A percentile compares a stretch with the other conserved stretches of the same genome.
phyloP scores from a whole-genome alignment of 2,888 invertebrate genomes.

The Stenotaenia linearis region DNA sequence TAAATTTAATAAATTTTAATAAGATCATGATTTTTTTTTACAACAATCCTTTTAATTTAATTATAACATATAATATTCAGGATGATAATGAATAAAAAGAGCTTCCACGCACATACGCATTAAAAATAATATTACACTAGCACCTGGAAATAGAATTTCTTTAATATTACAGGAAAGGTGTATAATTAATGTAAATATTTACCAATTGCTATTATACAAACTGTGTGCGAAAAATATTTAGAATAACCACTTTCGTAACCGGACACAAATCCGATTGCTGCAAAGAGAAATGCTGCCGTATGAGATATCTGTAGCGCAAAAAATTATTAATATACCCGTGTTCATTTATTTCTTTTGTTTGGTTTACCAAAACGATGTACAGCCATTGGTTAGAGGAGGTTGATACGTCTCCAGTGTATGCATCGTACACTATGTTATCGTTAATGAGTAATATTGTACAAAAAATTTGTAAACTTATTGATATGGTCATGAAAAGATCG shows the following conservation, averaged over 20 bases:
- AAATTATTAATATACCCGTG: too few relatives aligned
- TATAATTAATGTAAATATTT: neutral
- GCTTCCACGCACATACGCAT: neutral
- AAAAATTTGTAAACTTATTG: neutral
- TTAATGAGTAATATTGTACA: neutral
- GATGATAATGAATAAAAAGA: neutral
- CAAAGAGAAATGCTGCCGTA: neutral
- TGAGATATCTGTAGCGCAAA: neutral
- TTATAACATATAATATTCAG: neutral
- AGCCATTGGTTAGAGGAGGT: neutral
- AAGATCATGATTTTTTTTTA: neutral
- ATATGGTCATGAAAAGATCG: neutral
- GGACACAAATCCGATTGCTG: neutral
- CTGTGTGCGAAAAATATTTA: neutral
- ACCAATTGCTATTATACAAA: neutral
- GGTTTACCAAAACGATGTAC: neutral
- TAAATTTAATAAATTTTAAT: neutral
- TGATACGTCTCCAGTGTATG: neutral
- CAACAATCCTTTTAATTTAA: neutral
- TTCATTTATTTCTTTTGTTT: too few relatives aligned
- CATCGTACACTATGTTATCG: neutral
- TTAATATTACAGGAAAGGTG: neutral
- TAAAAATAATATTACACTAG: neutral
- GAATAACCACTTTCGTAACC: neutral
- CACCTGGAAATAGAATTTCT: neutral